A percentile compares a stretch with the other conserved stretches of the same genome.
Conservation (phyloP, 2,888 invertebrate genomes). For the Mythimna loreyi region DNA sequence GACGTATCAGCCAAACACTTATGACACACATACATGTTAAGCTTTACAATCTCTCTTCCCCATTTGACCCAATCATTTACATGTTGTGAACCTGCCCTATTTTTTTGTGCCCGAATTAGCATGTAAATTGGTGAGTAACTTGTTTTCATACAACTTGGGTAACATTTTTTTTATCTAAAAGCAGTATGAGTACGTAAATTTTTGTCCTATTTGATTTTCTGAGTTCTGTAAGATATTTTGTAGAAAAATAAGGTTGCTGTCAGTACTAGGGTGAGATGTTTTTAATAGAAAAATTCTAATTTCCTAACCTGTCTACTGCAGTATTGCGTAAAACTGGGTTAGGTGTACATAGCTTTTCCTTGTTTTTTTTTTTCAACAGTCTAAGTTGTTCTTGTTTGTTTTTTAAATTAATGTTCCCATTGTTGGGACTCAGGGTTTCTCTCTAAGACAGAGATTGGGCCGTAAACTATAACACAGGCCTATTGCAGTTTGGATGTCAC, state of each 20-base stretch:
- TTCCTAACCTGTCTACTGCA: background rate
- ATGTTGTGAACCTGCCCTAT: slow-evolving; percentile 14
- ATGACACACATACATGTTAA: background rate
- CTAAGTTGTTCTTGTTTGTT: slow-evolving; percentile 1
- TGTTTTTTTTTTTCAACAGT: too few species aligned
- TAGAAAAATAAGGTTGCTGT: background rate
- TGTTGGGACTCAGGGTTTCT: too few species aligned
- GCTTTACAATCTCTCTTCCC: background rate
- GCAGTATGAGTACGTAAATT: background rate
- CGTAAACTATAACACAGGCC: too few species aligned
- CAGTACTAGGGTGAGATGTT: too few species aligned
- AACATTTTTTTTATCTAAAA: slow-evolving; percentile 15
- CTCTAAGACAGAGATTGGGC: too few species aligned
- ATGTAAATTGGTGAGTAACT: slow-evolving; percentile 36
- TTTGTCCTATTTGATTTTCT: background rate
- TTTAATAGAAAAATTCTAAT: background rate
- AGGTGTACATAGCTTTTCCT: too few species aligned
- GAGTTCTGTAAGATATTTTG: background rate
- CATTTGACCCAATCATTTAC: slow-evolving; percentile 27
- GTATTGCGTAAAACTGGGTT: background rate
- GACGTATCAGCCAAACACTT: background rate
- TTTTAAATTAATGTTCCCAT: background rate
- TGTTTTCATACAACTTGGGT: slow-evolving; percentile 17
- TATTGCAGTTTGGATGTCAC: too few species aligned
- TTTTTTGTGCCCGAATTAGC: slow-evolving; percentile 41